Conservation (phyloP, 2,797 vertebrate species). For the Setipinna tenuifilis region DNA sequence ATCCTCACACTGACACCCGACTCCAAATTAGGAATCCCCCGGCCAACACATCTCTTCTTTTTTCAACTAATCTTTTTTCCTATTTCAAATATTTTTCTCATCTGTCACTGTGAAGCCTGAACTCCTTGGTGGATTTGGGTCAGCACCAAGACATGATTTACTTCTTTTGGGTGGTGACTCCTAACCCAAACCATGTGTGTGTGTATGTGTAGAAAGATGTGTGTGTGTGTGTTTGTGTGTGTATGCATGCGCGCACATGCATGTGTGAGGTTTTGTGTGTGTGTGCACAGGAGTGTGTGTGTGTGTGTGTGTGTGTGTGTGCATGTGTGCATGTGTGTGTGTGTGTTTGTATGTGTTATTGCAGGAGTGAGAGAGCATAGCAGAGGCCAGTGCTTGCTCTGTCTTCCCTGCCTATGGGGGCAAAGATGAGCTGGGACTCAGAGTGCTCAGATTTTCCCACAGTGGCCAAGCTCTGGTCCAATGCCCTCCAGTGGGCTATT, state of each 20-base stretch:
- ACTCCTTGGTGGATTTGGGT: not conserved
- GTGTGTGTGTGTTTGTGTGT: slow-evolving; percentile 20
- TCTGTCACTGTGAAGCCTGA: not conserved
- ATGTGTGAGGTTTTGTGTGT: slow-evolving; percentile 36
- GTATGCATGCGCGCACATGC: slow-evolving; percentile 22
- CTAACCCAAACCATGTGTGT: slow-evolving; percentile 67
- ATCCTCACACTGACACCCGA: not conserved
- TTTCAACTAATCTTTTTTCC: not conserved
- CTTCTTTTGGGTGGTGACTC: slow-evolving; percentile 38
- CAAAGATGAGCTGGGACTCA: not conserved
- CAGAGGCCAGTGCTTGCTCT: not conserved
- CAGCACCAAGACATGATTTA: slow-evolving; percentile 53
- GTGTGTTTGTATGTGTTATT: not conserved
- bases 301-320: not conserved
- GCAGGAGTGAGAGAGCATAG: not conserved
- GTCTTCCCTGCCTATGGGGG: not conserved
- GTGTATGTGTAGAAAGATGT: slow-evolving; percentile 17
- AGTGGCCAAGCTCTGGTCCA: not conserved
- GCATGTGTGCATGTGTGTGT: not conserved
- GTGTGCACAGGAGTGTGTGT: not conserved
- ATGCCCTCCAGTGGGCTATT: not conserved
- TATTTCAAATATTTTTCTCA: not conserved
- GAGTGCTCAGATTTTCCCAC: not conserved
- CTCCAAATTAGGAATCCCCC: not conserved
- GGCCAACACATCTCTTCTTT: not conserved